phyloP scores from a whole-genome alignment of 1,140 invertebrate genomes.

The Eufriesea mexicana region DNA sequence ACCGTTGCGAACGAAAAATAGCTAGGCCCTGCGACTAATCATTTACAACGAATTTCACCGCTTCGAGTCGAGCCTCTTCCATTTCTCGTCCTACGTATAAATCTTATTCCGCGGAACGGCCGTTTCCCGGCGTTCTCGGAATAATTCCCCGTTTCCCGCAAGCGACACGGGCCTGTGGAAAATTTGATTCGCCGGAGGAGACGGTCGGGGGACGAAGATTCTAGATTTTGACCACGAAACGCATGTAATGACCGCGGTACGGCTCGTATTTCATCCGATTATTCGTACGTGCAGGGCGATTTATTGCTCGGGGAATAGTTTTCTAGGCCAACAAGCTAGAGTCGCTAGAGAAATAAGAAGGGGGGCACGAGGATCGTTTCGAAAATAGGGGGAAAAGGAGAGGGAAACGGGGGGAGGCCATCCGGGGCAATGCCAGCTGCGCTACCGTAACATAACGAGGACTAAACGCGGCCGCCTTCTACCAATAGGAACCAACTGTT shows the following conservation, averaged over 20 bases:
- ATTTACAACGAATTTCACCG: not conserved
- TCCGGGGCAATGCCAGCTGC: conserved; percentile 76
- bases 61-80: too few species aligned
- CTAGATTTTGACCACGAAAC: conserved; percentile 4
- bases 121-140: not conserved
- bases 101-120: not conserved
- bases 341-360: conserved; percentile 73
- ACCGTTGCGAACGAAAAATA: not conserved
- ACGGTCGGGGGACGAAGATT: not conserved
- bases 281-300: conserved; percentile 46
- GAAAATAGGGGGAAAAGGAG: conserved; percentile 56
- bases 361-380: conserved; percentile 69
- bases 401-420: conserved; percentile 47
- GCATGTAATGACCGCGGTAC: conserved; percentile 32
- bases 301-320: conserved; percentile 65
- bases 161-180: not conserved
- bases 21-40: not conserved
- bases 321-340: conserved; percentile 67
- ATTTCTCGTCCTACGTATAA: not conserved
- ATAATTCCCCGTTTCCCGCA: conserved; percentile 3
- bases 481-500: conserved; percentile 80
- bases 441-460: conserved; percentile 76
- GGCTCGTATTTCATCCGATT: conserved; percentile 51
- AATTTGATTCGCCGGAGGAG: not conserved
- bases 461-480: conserved; percentile 74